Evolutionary conservation across 2,888 invertebrate species (phyloP), one percentile per base, ranked within the genome.

Genomic region (Epirrhoe alternata): DNA sequence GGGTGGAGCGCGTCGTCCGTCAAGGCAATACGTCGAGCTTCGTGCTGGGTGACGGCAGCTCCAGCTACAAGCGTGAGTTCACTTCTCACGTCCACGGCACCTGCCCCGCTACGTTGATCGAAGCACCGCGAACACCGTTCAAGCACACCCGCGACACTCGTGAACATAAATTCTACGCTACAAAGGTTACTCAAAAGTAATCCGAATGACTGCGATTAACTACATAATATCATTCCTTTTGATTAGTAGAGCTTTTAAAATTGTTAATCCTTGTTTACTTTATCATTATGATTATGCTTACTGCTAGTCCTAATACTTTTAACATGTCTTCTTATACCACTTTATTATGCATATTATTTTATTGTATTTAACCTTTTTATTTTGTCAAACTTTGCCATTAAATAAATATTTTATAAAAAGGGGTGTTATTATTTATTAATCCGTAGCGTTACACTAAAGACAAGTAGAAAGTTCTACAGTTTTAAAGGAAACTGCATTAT

Each of bases 121-220:
- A 97, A 79, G 94, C 95, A 47, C 95, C 96, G 64, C 94, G 95
- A 71, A 95, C 97, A 64, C 96, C 96, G 16, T 97, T 96, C 88
- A 97, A 97, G 86, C 97, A 97, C 80, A 97, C 97, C 31, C 94
- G 97, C 71, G 97, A 97, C 85, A 97, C 97, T 10, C 96, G 96
- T 75, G 96, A 97, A 81, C 97, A 97, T 87, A 97, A 97, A 85
- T 97, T 97, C 86, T 97, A 97, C 84, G 94, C 96, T 83, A 94
- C 96, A 1, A 95, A 95, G 83, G 94, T 95, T 68, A 93, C 93
- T 47, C 94, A 89, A 74, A 80, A 81, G 75, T 80, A 77, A 78
- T 68, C 33, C 30, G 12, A 61, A 56, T 52, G n/a, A 33, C 63
- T 74, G 75, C 74, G 69, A 67, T 77, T 75, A 76, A 64, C 47